Conservation (phyloP, 2,888 invertebrate genomes). For the Pachycephus smyrnensis region DNA sequence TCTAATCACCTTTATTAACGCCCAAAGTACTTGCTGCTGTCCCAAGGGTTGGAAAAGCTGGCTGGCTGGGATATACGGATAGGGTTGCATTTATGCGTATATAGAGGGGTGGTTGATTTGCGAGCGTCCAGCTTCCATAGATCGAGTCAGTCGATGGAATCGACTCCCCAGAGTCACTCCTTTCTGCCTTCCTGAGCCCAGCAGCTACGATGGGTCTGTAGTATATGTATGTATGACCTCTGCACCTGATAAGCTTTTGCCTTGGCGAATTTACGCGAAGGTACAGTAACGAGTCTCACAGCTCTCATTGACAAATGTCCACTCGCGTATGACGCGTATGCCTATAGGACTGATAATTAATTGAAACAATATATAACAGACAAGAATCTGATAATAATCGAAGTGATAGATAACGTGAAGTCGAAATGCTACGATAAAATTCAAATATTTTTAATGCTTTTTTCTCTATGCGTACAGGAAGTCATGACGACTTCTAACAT, state of each 20-base stretch:
- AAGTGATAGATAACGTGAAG: neutral
- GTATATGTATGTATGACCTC: neutral
- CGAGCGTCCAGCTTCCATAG: slow-evolving; percentile 54
- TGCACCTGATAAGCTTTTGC: neutral
- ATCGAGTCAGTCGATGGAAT: slow-evolving; percentile 54
- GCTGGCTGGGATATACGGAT: neutral
- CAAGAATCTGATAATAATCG: neutral
- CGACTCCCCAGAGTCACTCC: slow-evolving; percentile 56
- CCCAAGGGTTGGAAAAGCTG: neutral
- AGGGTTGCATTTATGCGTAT: neutral
- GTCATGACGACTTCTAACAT: neutral
- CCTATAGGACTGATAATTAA: neutral
- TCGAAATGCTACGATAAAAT: neutral
- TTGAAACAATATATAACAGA: neutral
- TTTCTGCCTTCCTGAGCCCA: slow-evolving; percentile 52
- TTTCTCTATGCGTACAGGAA: neutral
- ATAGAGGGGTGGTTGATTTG: slow-evolving; percentile 51
- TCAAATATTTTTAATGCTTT: neutral
- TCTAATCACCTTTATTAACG: neutral
- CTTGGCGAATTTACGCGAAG: neutral
- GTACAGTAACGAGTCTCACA: neutral
- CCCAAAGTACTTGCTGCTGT: neutral
- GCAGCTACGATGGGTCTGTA: slow-evolving; percentile 39
- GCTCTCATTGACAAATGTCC: neutral
- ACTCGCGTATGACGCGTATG: neutral